Evolutionary conservation across 1,140 invertebrate species (phyloP).

Genomic region (Cheumatopsyche charites): DNA sequence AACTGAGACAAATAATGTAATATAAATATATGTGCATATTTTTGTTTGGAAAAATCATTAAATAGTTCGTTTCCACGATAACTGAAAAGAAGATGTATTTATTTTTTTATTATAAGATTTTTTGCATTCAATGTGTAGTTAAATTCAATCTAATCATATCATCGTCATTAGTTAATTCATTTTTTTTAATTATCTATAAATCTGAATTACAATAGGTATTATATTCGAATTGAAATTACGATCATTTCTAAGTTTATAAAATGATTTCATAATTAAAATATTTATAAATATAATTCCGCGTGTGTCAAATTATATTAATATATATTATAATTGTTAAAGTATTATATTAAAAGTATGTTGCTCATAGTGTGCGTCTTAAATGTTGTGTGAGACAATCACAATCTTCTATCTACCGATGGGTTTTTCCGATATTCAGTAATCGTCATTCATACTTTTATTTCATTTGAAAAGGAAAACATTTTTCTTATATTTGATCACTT

Average conservation of each 20-base stretch:
- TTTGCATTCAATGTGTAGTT: neutral
- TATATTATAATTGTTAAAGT: slow-evolving; percentile 17
- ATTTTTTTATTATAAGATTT: too few species aligned
- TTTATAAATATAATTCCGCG: slow-evolving; percentile 14
- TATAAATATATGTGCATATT: slow-evolving; percentile 27
- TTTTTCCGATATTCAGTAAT: slow-evolving; percentile 1
- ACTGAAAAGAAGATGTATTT: too few species aligned
- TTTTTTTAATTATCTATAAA: neutral
- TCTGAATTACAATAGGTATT: too few species aligned
- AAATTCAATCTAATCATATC: neutral
- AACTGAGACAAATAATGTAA: slow-evolving; percentile 33
- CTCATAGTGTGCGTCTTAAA: slow-evolving; percentile 25
- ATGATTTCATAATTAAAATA: too few species aligned
- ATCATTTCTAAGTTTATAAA: too few species aligned
- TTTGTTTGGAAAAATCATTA: slow-evolving; percentile 10
- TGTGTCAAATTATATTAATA: slow-evolving; percentile 33
- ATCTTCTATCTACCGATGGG: slow-evolving; percentile 14
- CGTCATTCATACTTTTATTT: neutral
- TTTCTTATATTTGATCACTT: too few species aligned
- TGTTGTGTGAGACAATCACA: slow-evolving; percentile 25
- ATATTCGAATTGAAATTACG: slow-evolving; percentile 1
- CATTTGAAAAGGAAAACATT: too few species aligned
- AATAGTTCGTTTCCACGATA: slow-evolving; percentile 3
- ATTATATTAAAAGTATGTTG: slow-evolving; percentile 23
- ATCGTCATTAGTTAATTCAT: neutral